Conservation (phyloP, 2,113 vertebrate species). For the rabbit (Oryctolagus cuniculus) region DNA sequence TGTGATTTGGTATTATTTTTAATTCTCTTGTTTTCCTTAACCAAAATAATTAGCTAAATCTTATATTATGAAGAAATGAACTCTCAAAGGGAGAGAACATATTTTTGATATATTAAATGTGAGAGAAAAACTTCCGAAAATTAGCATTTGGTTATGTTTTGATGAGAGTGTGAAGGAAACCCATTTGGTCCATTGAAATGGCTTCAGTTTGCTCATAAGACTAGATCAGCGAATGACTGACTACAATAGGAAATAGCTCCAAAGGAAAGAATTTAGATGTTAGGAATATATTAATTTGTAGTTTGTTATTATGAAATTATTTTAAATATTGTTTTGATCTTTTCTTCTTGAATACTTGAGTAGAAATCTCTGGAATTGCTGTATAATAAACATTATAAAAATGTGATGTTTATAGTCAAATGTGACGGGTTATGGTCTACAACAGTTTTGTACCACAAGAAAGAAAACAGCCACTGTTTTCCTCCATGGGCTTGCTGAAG, state of each 20-base stretch:
- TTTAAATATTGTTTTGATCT: not conserved
- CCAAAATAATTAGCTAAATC: not conserved
- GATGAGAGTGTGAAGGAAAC: not conserved
- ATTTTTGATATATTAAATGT: not conserved
- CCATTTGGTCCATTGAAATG: not conserved
- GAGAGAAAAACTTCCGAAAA: not conserved
- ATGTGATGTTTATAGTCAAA: not conserved
- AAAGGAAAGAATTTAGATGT: not conserved
- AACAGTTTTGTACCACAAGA: constrained; percentile 42
- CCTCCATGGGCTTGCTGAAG: constrained; percentile 56
- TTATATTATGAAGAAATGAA: not conserved
- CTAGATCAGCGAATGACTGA: not conserved
- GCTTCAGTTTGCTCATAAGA: not conserved
- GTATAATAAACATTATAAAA: not conserved
- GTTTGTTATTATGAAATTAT: not conserved
- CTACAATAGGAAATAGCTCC: not conserved
- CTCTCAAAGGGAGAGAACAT: not conserved
- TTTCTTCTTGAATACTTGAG: not conserved
- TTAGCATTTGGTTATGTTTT: not conserved
- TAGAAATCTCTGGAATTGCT: not conserved
- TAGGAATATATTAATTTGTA: not conserved
- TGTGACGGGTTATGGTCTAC: constrained; percentile 22
- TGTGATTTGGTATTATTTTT: not conserved
- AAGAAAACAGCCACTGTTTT: constrained; percentile 41
- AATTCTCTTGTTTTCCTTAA: not conserved